These are phyloP conservation scores for Drosophila melanica DNA, from an alignment of 1,140 invertebrate species.

Conservation along the genomic window DNA sequence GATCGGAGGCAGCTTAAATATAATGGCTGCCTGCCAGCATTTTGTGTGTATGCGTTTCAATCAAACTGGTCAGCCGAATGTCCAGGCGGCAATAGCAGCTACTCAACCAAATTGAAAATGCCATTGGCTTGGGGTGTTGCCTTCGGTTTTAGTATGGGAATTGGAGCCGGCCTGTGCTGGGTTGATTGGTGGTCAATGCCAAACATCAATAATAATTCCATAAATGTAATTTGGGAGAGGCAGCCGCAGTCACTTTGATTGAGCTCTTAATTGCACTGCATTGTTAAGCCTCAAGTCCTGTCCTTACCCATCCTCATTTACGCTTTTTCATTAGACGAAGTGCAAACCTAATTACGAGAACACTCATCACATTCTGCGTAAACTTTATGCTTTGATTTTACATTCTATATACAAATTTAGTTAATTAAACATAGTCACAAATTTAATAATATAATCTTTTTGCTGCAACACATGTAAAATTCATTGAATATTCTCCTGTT, in stretches of 20 bases:
- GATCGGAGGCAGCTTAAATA: constrained; percentile 73
- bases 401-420: no score
- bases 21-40: constrained; percentile 77
- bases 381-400: no score
- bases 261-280: constrained; percentile 80
- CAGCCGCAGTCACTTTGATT: constrained; percentile 70
- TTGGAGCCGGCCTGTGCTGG: constrained; percentile 31
- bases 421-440: no score
- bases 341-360: constrained; percentile 28
- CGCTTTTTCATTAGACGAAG: constrained; percentile 65
- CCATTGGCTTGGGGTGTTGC: constrained; percentile 50
- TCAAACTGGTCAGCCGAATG: constrained; percentile 51
- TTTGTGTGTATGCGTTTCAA: constrained; percentile 71
- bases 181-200: constrained; percentile 69
- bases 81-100: constrained; percentile 50
- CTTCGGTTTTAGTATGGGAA: constrained; percentile 18
- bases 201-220: constrained; percentile 82
- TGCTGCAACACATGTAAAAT: no score
- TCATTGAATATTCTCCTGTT: no score
- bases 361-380: neutral
- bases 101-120: constrained; percentile 79
- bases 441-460: no score
- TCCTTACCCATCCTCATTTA: constrained; percentile 8
- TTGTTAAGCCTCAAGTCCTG: constrained; percentile 64
- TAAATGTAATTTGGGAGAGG: constrained; percentile 77